Base-by-base conservation (phyloP, 1,140 invertebrate species). In the Eueides isabella region DNA sequence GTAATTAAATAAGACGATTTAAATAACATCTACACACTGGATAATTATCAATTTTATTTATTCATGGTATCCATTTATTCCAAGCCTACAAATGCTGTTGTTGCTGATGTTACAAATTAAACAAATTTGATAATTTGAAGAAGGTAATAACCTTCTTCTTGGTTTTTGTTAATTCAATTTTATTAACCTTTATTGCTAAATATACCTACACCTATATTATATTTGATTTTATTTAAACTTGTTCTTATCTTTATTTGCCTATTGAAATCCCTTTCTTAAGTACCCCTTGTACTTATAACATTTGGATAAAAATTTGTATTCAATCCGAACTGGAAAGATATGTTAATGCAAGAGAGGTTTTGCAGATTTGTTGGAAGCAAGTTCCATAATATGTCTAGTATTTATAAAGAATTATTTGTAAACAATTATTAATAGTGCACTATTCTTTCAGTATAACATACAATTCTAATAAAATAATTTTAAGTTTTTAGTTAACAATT, bases 271-370 rank as follows among this genome's bases (percentile, higher is more conserved):
- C 61, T 16, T 63, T 30, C 14, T 63, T 63, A 30, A 63, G 11
- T 30, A n/a, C 0, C 29, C 2, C 31, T 63, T 30, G 41, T 55
- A 68, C 23, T 23, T 23, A 55, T 55, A 55, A 69, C 55, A 69
- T 61, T 30, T 35, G 55, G 67, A 31, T 69, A 69, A 48, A 69
- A 61, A 61, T 61, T 61, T 69, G 38, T 69, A 35, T 61, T 69
- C 48, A 3, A 23, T 23, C 14, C 7, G 55, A 69, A 61, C 48
- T 61, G 67, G 14, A 61, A 69, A 69, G 62, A 69, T 69, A 69
- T 69, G 67, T n/a, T 61, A 69, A 69, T 69, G 16, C 31, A 61
- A 61, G 65, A 23, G 19, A 55, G 48, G 48, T 23, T 55, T 55
- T 55, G 23, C 48, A 23, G 48, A 19, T 26, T 55, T 55, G 26